Percentiles rank a stretch among this genome's conserved stretches.
phyloP scores from a whole-genome alignment of 1,140 invertebrate genomes.

The Drosophila jambulina region DNA sequence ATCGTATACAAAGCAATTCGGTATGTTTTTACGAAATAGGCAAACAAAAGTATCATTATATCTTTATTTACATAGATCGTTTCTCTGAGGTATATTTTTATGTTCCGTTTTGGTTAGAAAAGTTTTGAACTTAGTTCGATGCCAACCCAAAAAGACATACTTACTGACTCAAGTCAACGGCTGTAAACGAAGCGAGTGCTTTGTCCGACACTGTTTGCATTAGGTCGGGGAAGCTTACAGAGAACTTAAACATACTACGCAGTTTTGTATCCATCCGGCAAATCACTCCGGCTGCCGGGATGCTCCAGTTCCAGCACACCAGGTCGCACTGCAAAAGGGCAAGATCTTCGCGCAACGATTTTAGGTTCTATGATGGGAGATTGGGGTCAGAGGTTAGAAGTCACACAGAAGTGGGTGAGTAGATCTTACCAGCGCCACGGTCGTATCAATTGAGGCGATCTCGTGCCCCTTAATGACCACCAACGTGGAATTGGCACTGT shows the following conservation, averaged over 20 bases:
- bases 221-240: slow-evolving; percentile 62
- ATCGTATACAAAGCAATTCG: not conserved
- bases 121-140: too few relatives aligned
- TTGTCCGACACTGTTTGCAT: slow-evolving; percentile 42
- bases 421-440: slow-evolving; percentile 87
- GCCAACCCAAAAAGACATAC: too few relatives aligned
- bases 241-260: slow-evolving; percentile 72
- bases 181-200: slow-evolving; percentile 7
- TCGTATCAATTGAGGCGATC: slow-evolving; percentile 88
- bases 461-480: slow-evolving; percentile 88
- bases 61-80: not conserved
- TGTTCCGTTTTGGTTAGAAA: too few relatives aligned
- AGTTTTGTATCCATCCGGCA: slow-evolving; percentile 69
- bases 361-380: slow-evolving; percentile 58
- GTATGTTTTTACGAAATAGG: not conserved
- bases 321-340: slow-evolving; percentile 65
- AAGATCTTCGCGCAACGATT: slow-evolving; percentile 73
- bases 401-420: not conserved
- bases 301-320: slow-evolving; percentile 83
- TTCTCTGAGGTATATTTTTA: not conserved
- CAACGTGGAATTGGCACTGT: slow-evolving; percentile 19
- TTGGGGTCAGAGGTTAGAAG: not conserved
- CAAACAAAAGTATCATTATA: not conserved
- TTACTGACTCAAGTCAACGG: slow-evolving; percentile 15
- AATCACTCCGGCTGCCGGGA: slow-evolving; percentile 73